phyloP scores from a whole-genome alignment of 37 sponge, comb jelly and placozoan species.

The Tethya wilhelma region DNA sequence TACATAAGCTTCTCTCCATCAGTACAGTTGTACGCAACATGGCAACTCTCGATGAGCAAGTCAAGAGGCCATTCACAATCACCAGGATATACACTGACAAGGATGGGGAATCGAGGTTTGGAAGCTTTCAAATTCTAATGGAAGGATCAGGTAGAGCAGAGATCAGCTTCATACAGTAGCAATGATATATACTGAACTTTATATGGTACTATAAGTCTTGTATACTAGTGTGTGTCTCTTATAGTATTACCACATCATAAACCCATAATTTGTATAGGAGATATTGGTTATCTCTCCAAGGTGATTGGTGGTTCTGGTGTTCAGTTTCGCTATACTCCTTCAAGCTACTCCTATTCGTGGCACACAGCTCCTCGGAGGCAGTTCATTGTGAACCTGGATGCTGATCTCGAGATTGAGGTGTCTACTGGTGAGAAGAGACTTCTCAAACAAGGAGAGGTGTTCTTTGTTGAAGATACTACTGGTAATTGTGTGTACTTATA shows the following conservation, averaged over 20 bases:
- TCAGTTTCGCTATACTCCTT: conserved; percentile 62
- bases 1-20: too few relatives aligned
- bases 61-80: conserved; percentile 4
- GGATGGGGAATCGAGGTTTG: conserved; percentile 64
- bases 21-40: too few relatives aligned
- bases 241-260: background rate
- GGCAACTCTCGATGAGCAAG: too few relatives aligned
- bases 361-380: conserved; percentile 70
- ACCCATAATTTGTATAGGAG: conserved; percentile 39
- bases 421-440: conserved; percentile 69
- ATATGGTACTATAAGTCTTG: background rate
- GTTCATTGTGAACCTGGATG: conserved; percentile 74
- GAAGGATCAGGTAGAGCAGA: conserved; percentile 40
- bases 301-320: conserved; percentile 36
- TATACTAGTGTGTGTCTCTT: background rate
- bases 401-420: conserved; percentile 61
- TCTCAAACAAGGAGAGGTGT: conserved; percentile 67
- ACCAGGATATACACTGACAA: conserved; percentile 59
- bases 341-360: conserved; percentile 63
- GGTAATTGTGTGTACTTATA: conserved; percentile 14
- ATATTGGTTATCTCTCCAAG: conserved; percentile 68
- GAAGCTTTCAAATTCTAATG: conserved; percentile 40
- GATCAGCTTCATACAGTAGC: background rate
- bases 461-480: conserved; percentile 73
- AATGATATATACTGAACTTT: background rate